Evolutionary conservation across 1,140 invertebrate genomes (phyloP), one percentile per base, ranked within the genome.

Genomic region (Panagrolaimus sp.): DNA sequence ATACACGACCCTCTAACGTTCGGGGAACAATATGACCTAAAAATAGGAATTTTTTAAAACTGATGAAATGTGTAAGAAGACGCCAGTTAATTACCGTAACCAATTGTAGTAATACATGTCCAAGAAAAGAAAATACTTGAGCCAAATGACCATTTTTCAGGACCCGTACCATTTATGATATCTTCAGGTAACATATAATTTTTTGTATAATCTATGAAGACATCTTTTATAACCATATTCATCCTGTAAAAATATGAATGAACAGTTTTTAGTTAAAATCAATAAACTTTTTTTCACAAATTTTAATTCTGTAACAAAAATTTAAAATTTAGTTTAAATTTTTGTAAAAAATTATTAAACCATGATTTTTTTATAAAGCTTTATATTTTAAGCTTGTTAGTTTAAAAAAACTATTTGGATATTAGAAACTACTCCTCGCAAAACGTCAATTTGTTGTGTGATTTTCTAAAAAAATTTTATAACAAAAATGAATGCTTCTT

Each of bases 21-120:
- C 85, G 84, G 10, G 86, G 86, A 21, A 86, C 84, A 67, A 87
- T 86, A 73, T 86, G 84, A 63, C 86, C 86, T 73, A 84, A 86
- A 14, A 28, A 8, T 10, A 17, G n/a, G 26, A 8, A 21, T 69
- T 58, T 48, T 32, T 10, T n/a, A n/a, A 72, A 15, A 5, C 6
- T 68, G 32, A 44, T 63, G 76, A 26, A 43, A 26, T 21, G 10
- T 26, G 38, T 38, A 26, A 38, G 44, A 65, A 38, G 6, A 46
- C 7, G 4, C 24, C 26, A 17, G 43, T 28, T 43, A 24, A 55
- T 14, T 26, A 66, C 64, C 73, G 38, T 73, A 75, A 68, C 80
- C 80, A 62, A 82, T 82, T n/a, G 80, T 82, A 14, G 80, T 81
- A 32, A 82, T 82, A 24, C 81, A 79, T 17, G 80, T 82, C 79